Conservation (phyloP, 1,140 invertebrate species). For the Conus betulinus region DNA sequence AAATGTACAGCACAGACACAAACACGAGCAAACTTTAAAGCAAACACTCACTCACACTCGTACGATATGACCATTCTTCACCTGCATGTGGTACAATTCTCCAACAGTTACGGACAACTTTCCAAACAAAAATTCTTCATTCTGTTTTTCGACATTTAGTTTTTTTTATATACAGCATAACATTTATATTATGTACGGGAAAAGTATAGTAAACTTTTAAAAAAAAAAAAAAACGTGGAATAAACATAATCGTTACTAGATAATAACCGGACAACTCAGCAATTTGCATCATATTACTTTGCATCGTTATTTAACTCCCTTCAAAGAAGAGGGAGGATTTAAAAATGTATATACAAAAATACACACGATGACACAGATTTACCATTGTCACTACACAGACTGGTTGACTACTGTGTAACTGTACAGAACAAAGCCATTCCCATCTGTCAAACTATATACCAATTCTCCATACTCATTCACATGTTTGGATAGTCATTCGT, state of each 20-base stretch:
- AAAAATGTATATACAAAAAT: not conserved
- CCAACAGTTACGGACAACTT: too few species aligned
- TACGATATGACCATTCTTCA: not conserved
- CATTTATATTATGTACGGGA: too few species aligned
- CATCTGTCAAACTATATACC: not conserved
- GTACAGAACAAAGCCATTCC: not conserved
- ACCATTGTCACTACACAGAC: not conserved
- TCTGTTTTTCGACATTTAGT: too few species aligned
- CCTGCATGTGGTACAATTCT: too few species aligned
- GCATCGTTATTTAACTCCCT: not conserved
- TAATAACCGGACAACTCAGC: not conserved
- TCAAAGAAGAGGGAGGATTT: not conserved
- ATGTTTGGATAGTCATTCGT: not conserved
- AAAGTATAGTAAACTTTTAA: too few species aligned
- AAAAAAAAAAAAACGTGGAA: too few species aligned
- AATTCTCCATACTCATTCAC: not conserved
- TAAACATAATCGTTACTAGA: not conserved
- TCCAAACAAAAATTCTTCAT: too few species aligned
- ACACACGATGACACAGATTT: not conserved
- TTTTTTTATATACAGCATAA: too few species aligned
- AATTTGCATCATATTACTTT: not conserved
- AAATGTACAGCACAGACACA: not conserved
- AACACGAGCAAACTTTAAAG: not conserved
- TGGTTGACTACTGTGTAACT: not conserved
- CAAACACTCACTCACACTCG: slow-evolving; percentile 11